Percentiles rank a stretch among this genome's conserved stretches.
phyloP scores from a whole-genome alignment of 2,113 vertebrate species.

The Pachyramphus minor region DNA sequence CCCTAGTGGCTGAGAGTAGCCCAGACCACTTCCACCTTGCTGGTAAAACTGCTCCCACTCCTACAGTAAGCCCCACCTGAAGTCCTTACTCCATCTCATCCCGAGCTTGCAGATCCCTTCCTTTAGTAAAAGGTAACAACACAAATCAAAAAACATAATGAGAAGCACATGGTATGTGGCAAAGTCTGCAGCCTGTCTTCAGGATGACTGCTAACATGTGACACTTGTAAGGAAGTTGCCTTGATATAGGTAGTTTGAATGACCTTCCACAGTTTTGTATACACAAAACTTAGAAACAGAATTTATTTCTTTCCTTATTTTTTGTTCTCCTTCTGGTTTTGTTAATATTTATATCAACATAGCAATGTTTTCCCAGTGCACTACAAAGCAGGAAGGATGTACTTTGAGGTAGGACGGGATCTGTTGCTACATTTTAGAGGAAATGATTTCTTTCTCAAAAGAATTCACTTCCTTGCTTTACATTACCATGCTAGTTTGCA shows the following conservation, averaged over 20 bases:
- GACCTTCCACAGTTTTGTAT: neutral
- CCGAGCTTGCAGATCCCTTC: neutral
- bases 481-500: neutral
- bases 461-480: neutral
- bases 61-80: neutral
- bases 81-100: neutral
- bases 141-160: neutral
- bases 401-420: neutral
- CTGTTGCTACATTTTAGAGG: neutral
- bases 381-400: neutral
- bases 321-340: neutral
- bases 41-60: neutral
- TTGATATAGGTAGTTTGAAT: neutral
- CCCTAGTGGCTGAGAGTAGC: neutral
- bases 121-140: neutral
- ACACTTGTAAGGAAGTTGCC: neutral
- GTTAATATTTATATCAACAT: neutral
- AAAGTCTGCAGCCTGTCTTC: neutral
- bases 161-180: neutral
- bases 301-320: neutral
- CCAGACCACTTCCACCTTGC: neutral
- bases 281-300: neutral
- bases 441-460: conserved; percentile 2
- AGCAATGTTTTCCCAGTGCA: neutral
- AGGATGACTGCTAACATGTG: neutral